Evolutionary conservation across 2,888 invertebrate species (phyloP).

Genomic region (Muscina levida): DNA sequence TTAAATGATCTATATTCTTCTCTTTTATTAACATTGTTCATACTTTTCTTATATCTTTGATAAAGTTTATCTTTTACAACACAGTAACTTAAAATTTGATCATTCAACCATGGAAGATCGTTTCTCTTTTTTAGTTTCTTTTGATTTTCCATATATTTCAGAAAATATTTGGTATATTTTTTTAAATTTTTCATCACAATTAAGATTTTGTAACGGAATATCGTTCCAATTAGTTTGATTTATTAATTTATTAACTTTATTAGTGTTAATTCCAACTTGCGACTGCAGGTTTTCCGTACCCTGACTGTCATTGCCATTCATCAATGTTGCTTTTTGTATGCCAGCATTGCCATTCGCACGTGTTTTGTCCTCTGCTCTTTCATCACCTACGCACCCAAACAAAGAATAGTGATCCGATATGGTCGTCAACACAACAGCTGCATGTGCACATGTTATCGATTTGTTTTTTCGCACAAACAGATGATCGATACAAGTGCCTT

Average conservation of each 20-base stretch:
- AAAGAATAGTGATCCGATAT: slow-evolving; percentile 46
- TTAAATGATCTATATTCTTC: slow-evolving; percentile 27
- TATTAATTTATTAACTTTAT: not conserved
- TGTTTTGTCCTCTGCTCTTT: not conserved
- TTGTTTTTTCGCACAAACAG: slow-evolving; percentile 10
- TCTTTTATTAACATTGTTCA: slow-evolving; percentile 14
- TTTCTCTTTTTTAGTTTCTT: slow-evolving; percentile 5
- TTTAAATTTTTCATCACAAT: slow-evolving; percentile 9
- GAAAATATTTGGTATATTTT: slow-evolving; percentile 27
- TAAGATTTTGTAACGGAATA: not conserved
- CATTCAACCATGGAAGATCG: slow-evolving; percentile 29
- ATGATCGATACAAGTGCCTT: not conserved
- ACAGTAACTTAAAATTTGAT: slow-evolving; percentile 10
- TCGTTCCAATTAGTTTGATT: slow-evolving; percentile 25
- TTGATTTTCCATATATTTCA: slow-evolving; percentile 27
- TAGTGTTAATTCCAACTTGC: slow-evolving; percentile 2
- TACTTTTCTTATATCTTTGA: slow-evolving; percentile 22
- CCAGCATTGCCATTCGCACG: no score
- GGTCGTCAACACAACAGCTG: not conserved
- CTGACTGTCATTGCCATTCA: not conserved
- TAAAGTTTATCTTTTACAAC: slow-evolving; percentile 18
- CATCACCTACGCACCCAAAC: not conserved
- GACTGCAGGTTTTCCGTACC: not conserved
- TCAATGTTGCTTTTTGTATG: no score
- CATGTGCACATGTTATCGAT: not conserved